phyloP scores from a whole-genome alignment of 2,113 vertebrate genomes.

The Chloroceryle aenea region DNA sequence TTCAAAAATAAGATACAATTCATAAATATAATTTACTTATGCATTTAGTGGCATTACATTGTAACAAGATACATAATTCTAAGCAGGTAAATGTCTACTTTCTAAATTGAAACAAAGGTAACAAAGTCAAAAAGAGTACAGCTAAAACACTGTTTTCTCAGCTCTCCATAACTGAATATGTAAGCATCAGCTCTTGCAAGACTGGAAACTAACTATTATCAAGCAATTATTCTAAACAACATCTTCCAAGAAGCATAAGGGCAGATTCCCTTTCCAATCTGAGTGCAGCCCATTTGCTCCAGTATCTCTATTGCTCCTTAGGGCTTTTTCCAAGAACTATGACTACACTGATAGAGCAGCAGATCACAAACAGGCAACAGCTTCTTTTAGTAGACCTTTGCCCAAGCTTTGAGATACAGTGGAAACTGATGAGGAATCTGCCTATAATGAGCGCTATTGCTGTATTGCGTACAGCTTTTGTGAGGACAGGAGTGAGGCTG shows the following conservation, averaged over 20 bases:
- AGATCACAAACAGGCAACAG: neutral
- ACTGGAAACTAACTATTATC: neutral
- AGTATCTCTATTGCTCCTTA: neutral
- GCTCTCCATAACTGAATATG: neutral
- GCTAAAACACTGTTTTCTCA: neutral
- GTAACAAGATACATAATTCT: neutral
- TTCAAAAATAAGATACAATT: neutral
- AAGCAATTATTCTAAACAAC: neutral
- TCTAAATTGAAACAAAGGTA: neutral
- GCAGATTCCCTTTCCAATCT: neutral
- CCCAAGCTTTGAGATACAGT: neutral
- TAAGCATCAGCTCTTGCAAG: neutral
- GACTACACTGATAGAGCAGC: neutral
- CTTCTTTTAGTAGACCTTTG: neutral
- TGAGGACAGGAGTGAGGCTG: neutral
- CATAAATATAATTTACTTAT: neutral
- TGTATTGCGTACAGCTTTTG: neutral
- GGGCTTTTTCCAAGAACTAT: neutral
- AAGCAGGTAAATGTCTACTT: neutral
- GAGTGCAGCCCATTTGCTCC: neutral
- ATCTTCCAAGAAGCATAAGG: neutral
- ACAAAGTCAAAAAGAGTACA: neutral
- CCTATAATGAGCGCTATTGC: neutral
- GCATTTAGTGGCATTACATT: neutral
- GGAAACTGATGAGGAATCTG: neutral